Evolutionary conservation across 2,888 invertebrate genomes (phyloP), one percentile per base, ranked within the genome.

Genomic region (Chymomyza caudatula): DNA sequence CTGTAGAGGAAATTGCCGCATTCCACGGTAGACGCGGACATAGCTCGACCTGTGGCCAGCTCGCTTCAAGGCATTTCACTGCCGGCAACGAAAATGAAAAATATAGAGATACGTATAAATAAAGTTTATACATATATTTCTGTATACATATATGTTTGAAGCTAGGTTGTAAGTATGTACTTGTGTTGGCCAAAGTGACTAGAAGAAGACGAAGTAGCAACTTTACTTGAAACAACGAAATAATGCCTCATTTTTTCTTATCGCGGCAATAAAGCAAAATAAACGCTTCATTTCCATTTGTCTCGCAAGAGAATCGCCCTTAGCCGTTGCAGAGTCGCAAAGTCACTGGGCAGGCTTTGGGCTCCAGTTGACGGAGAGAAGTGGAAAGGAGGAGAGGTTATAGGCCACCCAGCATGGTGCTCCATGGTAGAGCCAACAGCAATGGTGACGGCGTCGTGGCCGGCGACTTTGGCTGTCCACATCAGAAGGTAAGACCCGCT

Each of bases 201-300:
- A 58, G 63, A 65, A 60, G 63, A 63, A 65, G 59, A 58, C 51
- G 49, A 49, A 37, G 65, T 53, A 76, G 67, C 64, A 80, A 73
- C 71, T 82, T 53, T 62, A 67, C 78, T 73, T 80, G 74, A 84
- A 84, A 85, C 83, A 85, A 85, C 78, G 69, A 80, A 78, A 76
- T 76, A 80, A 77, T 80, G 79, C 78, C 81, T 78, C 82, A 86
- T 84, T 82, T 78, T 78, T 83, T 78, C 86, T 88, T 88, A 88
- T 88, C 88, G 84, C 86, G 60, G 88, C 85, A 88, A 88, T 89
- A 88, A 89, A 87, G 85, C 82, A 88, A 87, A 88, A 87, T 88
- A 89, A 88, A 88, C 87, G 88, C 84, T 86, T 88, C 87, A 87
- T 87, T 87, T 89, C 85, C 87, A 89, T 89, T 88, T 88, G 85